Conservation (phyloP, 92 coral and sea anemone genomes). For the Palythoa caribaeorum region DNA sequence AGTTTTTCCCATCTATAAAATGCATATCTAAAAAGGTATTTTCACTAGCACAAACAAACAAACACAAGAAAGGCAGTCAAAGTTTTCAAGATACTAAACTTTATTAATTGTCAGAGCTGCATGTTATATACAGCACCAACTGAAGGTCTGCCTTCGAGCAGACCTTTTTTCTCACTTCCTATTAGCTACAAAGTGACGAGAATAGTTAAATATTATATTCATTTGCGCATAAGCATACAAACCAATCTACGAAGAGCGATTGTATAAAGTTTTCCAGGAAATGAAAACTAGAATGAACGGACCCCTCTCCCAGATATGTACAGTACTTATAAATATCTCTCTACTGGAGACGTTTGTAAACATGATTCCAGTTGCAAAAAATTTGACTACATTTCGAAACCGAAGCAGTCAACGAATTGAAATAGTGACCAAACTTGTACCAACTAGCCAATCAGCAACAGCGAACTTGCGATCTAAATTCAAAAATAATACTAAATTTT, state of each 20-base stretch:
- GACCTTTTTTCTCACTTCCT: not conserved
- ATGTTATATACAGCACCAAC: not conserved
- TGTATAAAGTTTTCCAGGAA: slow-evolving; percentile 29
- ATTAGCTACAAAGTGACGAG: slow-evolving; percentile 2
- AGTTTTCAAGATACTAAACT: not conserved
- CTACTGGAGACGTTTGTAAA: not conserved
- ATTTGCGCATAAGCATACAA: slow-evolving; percentile 22
- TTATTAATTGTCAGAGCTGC: not conserved
- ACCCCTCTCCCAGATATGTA: slow-evolving; percentile 6
- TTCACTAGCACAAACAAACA: not conserved
- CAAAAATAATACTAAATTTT: not conserved
- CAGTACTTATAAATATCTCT: slow-evolving; percentile 47
- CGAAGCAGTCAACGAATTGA: not conserved
- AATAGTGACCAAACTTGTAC: not conserved
- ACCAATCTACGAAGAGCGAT: slow-evolving; percentile 8
- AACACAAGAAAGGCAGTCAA: not conserved
- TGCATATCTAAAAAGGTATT: not conserved
- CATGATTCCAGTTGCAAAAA: slow-evolving; percentile 12
- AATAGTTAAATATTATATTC: slow-evolving; percentile 24
- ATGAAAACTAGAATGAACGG: not conserved
- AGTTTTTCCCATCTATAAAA: not conserved
- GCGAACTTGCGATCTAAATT: not conserved
- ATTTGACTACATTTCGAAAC: not conserved
- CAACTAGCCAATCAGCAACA: not conserved
- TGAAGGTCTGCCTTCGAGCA: not conserved